phyloP scores from a whole-genome alignment of 2,113 vertebrate genomes.

The Hystrix brachyura region DNA sequence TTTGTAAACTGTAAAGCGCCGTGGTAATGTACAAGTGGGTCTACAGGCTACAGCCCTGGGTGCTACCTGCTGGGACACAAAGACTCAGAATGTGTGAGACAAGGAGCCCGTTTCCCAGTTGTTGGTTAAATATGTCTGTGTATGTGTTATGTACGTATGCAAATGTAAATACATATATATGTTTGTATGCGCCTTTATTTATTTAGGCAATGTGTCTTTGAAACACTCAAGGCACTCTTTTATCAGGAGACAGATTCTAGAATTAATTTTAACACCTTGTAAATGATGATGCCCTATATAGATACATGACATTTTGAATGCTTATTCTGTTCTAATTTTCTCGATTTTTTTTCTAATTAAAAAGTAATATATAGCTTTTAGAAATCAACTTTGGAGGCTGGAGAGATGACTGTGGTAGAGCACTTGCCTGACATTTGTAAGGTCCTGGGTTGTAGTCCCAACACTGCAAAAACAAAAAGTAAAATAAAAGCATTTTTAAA shows the following conservation, averaged over 20 bases:
- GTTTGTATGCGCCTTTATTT: not conserved
- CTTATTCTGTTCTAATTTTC: not conserved
- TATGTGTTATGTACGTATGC: not conserved
- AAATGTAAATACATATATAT: not conserved
- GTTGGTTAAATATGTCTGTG: not conserved
- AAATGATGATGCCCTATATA: not conserved
- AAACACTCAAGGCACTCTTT: not conserved
- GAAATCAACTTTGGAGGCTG: not conserved
- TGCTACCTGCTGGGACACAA: not conserved
- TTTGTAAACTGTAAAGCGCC: constrained; percentile 21
- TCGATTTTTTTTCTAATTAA: not conserved
- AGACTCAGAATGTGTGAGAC: not conserved
- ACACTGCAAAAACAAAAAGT: not conserved
- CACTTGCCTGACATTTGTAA: not conserved
- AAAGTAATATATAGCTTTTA: constrained; percentile 14
- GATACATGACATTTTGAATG: not conserved
- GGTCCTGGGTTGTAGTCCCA: not conserved
- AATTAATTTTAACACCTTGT: not conserved
- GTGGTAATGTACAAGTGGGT: not conserved
- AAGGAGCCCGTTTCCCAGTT: not conserved
- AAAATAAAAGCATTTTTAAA: not conserved
- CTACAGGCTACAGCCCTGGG: not conserved
- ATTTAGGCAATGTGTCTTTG: not conserved
- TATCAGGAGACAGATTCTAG: not conserved
- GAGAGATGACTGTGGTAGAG: not conserved